Evolutionary conservation across 30 jellyfish, hydroid and myxozoan species (phyloP).

Genomic region (Hydractinia symbiolongicarpus): DNA sequence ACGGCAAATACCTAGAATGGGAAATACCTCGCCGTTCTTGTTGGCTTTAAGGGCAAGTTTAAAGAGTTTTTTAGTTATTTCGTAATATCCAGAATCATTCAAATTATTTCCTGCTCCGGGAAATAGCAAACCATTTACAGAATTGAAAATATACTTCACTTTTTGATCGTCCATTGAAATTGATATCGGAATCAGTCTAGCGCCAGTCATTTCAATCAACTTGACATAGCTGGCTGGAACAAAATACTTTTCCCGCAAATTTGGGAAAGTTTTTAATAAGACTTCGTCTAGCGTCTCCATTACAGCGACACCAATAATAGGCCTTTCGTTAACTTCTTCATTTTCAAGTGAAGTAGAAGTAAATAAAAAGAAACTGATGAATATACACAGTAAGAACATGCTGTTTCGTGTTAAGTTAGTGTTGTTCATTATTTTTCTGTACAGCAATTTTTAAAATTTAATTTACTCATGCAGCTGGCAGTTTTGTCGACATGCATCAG

Average conservation of each 20-base stretch:
- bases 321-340: constrained; percentile 5
- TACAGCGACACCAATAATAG: constrained; percentile 61
- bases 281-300: constrained; percentile 54
- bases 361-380: too few species aligned
- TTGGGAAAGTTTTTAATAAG: constrained; percentile 31
- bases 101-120: constrained; percentile 79
- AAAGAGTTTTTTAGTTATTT: constrained; percentile 25
- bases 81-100: constrained; percentile 37
- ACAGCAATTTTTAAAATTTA: too few species aligned
- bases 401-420: too few species aligned
- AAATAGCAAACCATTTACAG: constrained; percentile 52
- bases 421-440: too few species aligned
- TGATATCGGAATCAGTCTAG: constrained; percentile 77
- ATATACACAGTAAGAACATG: too few species aligned
- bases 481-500: too few species aligned
- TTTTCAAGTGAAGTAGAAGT: too few species aligned
- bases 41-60: constrained; percentile 48
- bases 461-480: too few species aligned
- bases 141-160: constrained; percentile 19
- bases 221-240: constrained; percentile 92
- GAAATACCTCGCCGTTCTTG: constrained; percentile 56
- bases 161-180: constrained; percentile 38
- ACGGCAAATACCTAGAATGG: constrained; percentile 76
- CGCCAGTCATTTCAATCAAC: constrained; percentile 82
- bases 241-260: constrained; percentile 43